These are phyloP conservation scores for Thamnaconus septentrionalis DNA, from an alignment of 2,113 vertebrate species.

Conservation along the genomic window DNA sequence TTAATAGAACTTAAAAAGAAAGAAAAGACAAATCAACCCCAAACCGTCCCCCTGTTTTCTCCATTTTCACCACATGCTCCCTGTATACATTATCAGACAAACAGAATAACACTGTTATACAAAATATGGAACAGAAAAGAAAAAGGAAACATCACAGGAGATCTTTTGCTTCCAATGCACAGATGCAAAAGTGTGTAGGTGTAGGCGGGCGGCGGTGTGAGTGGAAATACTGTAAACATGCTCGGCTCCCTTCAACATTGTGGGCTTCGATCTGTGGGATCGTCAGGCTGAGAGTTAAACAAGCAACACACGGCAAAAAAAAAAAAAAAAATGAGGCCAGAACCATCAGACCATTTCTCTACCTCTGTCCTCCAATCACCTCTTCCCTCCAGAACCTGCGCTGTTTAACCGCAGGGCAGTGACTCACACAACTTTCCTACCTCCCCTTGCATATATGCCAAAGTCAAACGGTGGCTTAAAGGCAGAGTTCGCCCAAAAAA, in stretches of 20 bases:
- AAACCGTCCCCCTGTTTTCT: conserved; percentile 14
- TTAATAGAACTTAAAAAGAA: conserved; percentile 51
- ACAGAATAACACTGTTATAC: conserved; percentile 50
- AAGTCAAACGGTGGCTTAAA: no score
- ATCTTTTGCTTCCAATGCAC: conserved; percentile 55
- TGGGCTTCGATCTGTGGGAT: no score
- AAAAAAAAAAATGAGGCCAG: no score
- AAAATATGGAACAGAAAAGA: conserved; percentile 45
- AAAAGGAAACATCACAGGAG: conserved; percentile 17
- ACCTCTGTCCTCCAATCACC: neutral
- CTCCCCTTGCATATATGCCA: no score
- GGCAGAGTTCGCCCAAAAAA: no score
- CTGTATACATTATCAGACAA: conserved; percentile 40
- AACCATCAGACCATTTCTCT: neutral
- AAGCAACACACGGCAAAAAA: no score
- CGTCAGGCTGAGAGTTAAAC: no score
- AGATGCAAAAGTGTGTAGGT: conserved; percentile 27
- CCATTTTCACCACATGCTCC: conserved; percentile 47
- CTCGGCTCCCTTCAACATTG: conserved; percentile 22
- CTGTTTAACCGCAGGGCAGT: no score
- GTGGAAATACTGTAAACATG: conserved; percentile 53
- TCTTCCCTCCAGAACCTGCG: no score
- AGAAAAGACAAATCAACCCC: conserved; percentile 38
- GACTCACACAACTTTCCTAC: no score
- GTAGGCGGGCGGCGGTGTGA: conserved; percentile 31